Percentiles rank a stretch among this genome's conserved stretches.
Conservation (phyloP, 1,140 invertebrate species). For the Penaeus vannamei region DNA sequence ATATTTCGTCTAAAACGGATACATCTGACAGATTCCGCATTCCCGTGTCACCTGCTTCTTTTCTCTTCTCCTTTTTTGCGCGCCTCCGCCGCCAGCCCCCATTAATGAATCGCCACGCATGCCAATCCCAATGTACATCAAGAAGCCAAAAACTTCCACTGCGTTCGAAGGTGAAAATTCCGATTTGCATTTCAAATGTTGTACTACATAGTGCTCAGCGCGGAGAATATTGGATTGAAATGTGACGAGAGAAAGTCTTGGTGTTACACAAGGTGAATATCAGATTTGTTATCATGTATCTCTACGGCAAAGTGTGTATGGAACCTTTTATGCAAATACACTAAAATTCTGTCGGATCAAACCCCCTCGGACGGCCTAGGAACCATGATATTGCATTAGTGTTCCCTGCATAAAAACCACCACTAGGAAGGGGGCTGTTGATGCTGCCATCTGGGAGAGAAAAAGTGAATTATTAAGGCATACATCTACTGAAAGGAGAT, state of each 20-base stretch:
- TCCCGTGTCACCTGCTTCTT: background rate
- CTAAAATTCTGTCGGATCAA: constrained; percentile 58
- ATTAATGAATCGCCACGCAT: constrained; percentile 51
- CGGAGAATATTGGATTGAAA: constrained; percentile 50
- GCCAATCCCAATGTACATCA: constrained; percentile 36
- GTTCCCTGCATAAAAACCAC: constrained; percentile 42
- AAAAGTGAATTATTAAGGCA: constrained; percentile 34
- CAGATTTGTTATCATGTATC: too few relatives aligned
- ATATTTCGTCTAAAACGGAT: too few relatives aligned
- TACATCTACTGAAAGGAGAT: background rate
- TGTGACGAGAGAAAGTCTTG: constrained; percentile 40
- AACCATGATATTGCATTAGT: constrained; percentile 62
- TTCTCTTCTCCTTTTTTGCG: background rate
- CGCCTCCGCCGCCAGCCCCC: background rate
- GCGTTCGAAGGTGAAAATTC: constrained; percentile 55
- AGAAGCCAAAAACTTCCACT: constrained; percentile 42
- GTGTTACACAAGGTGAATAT: background rate
- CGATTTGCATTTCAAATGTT: constrained; percentile 51
- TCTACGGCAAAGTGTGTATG: constrained; percentile 45
- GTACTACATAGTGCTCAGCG: constrained; percentile 36
- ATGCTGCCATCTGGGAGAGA: constrained; percentile 34
- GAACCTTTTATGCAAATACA: constrained; percentile 59
- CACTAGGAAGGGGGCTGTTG: background rate
- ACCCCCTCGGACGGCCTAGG: constrained; percentile 29
- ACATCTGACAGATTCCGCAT: too few relatives aligned